phyloP scores from a whole-genome alignment of 2,113 vertebrate species.

The Pluvianellus socialis region DNA sequence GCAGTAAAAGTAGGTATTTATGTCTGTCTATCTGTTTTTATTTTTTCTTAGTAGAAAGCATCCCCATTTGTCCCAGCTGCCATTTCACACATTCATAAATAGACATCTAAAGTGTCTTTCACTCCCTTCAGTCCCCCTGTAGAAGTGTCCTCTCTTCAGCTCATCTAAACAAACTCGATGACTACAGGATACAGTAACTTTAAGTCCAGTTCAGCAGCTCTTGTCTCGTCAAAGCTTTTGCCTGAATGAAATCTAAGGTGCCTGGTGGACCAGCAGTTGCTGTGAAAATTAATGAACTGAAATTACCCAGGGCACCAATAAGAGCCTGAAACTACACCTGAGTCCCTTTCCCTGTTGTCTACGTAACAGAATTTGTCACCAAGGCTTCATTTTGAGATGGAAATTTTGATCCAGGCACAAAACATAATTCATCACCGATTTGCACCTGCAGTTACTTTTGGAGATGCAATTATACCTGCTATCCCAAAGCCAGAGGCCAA shows the following conservation, averaged over 20 bases:
- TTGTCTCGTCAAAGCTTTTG: background rate
- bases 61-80: background rate
- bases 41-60: background rate
- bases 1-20: background rate
- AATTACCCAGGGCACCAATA: background rate
- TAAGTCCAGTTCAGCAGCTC: background rate
- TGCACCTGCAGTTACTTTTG: background rate
- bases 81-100: background rate
- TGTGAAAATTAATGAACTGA: background rate
- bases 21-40: background rate
- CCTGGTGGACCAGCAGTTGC: background rate
- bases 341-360: background rate
- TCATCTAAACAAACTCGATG: constrained; percentile 18
- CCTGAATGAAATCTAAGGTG: background rate
- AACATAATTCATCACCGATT: background rate
- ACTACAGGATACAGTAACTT: background rate
- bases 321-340: background rate
- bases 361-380: background rate
- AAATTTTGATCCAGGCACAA: background rate
- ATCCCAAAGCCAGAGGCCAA: background rate
- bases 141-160: constrained; percentile 35
- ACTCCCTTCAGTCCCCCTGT: background rate
- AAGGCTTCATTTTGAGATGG: background rate
- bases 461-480: background rate
- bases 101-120: background rate